Evolutionary conservation across 2,888 invertebrate species (phyloP), one percentile per base, ranked within the genome.

Genomic region (Deilephila porcellus): DNA sequence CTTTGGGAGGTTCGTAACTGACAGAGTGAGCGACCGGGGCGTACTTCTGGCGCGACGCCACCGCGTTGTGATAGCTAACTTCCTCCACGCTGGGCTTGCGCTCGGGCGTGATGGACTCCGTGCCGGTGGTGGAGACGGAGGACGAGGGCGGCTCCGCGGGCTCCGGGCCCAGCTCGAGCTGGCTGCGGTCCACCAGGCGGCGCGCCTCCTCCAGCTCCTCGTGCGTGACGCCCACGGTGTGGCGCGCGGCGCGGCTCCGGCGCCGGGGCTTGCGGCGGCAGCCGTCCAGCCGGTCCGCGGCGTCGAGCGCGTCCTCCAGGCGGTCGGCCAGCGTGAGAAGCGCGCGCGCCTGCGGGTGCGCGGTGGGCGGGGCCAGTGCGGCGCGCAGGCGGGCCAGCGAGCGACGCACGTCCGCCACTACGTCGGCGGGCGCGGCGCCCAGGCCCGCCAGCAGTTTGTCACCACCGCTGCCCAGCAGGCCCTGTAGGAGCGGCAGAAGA

Each of bases 161-260:
- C 3, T 85, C 84, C 4, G 83, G 79, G 20, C 78, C 81, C 14
- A 84, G 82, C 80, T 89, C 76, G 77, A 95, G 82, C 19, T 88
- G 85, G 75, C 89, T 90, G 8, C 88, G 83, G 88, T 97, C 97
- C 79, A 98, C 96, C 84, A 97, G 95, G 74, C 96, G 96, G 67
- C 98, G 95, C 0, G 98, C 98, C 81, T 97, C 96, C 3, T 97
- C 97, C 37, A 98, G 90, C 84, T 98, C 98, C 86, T 97, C 97
- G 64, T 96, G 95, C 60, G 97, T 97, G 25, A 98, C 98, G 70
- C 97, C 98, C 32, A 98, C 97, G 0, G 98, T 98, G 88, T 98
- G 97, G 0, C 98, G 92, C 70, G 96, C 96, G 76, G 96, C 96
- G 52, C 97, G 95, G 77, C 95, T 95, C 74, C 96, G 95, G 76